phyloP scores from a whole-genome alignment of 1,140 invertebrate genomes.

The Penaeus vannamei region DNA sequence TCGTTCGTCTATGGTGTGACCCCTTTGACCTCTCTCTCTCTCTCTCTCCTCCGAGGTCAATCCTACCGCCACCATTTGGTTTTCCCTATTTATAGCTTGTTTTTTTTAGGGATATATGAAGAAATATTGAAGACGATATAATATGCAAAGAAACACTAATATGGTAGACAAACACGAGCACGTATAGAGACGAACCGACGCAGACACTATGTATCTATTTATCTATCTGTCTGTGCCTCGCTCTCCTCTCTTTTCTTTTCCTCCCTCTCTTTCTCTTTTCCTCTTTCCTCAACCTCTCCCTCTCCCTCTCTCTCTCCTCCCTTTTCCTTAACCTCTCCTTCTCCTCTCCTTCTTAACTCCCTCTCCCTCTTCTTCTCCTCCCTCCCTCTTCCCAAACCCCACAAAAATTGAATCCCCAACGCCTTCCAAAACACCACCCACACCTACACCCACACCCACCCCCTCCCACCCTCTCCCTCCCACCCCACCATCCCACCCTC shows the following conservation, averaged over 20 bases:
- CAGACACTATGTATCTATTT: too few relatives aligned
- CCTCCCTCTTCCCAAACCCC: not conserved
- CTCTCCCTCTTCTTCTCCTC: not conserved
- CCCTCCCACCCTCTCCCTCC: not conserved
- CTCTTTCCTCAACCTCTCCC: not conserved
- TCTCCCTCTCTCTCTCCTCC: not conserved
- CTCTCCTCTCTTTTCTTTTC: too few relatives aligned
- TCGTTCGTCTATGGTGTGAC: too few relatives aligned
- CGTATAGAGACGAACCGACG: not conserved
- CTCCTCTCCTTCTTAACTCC: not conserved
- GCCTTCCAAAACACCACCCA: not conserved
- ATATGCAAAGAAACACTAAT: constrained; percentile 35
- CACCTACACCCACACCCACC: too few relatives aligned
- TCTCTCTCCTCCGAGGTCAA: not conserved
- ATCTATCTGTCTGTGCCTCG: too few relatives aligned
- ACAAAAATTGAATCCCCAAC: constrained; percentile 32
- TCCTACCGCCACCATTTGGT: not conserved
- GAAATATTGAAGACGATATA: not conserved
- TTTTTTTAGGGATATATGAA: too few relatives aligned
- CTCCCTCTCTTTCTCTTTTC: too few relatives aligned
- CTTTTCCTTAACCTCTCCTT: not conserved
- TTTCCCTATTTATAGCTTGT: too few relatives aligned
- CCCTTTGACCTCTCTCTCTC: not conserved
- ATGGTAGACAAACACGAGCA: constrained; percentile 34
- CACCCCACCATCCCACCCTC: too few relatives aligned